Percentiles rank a stretch among this genome's conserved stretches.
Evolutionary conservation across 2,888 invertebrate species (phyloP).

Genomic region (Nineta flava): DNA sequence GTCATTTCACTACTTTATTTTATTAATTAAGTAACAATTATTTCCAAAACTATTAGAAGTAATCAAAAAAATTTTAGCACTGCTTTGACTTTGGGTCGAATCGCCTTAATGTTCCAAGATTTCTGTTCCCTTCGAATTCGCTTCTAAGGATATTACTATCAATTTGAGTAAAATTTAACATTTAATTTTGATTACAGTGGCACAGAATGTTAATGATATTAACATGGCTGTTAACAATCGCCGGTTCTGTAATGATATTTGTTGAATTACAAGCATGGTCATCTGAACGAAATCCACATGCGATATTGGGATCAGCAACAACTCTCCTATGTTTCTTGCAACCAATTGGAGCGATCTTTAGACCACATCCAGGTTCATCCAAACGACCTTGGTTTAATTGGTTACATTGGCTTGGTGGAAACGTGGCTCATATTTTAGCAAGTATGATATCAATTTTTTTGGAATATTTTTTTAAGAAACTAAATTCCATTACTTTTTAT

Average conservation of each 20-base stretch:
- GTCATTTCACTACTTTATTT: too few relatives aligned
- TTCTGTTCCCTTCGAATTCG: too few relatives aligned
- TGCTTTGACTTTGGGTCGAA: too few relatives aligned
- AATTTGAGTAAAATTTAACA: slow-evolving; percentile 1
- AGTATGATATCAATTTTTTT: slow-evolving; percentile 39
- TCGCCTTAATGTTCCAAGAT: too few relatives aligned
- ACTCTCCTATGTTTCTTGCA: slow-evolving; percentile 68
- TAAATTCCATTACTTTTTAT: background rate
- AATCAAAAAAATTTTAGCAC: too few relatives aligned
- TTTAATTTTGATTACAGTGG: slow-evolving; percentile 39
- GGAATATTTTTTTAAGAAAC: background rate
- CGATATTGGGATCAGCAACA: slow-evolving; percentile 65
- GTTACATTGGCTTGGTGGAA: slow-evolving; percentile 80
- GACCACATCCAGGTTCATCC: slow-evolving; percentile 70
- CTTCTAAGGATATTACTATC: background rate
- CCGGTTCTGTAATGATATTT: slow-evolving; percentile 67
- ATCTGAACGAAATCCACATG: slow-evolving; percentile 61
- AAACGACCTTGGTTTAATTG: slow-evolving; percentile 77
- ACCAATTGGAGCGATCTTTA: slow-evolving; percentile 72
- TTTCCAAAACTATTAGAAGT: background rate
- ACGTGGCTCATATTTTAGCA: slow-evolving; percentile 71
- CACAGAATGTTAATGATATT: slow-evolving; percentile 73
- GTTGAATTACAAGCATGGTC: slow-evolving; percentile 65
- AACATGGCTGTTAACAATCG: slow-evolving; percentile 64
- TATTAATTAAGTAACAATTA: too few relatives aligned